phyloP scores from a whole-genome alignment of 2,113 vertebrate genomes.

The Atractosteus spatula region DNA sequence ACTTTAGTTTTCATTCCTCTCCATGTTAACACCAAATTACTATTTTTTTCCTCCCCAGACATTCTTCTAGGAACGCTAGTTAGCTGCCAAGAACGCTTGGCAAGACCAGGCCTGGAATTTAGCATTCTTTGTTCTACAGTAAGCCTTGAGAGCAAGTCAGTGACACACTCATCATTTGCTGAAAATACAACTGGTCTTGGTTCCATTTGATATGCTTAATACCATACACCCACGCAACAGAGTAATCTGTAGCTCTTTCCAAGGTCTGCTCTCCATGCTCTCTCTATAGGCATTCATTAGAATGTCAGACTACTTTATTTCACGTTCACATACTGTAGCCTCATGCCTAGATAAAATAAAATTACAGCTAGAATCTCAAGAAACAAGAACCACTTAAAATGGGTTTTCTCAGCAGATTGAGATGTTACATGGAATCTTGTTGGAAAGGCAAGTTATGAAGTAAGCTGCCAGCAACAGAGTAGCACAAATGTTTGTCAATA shows the following conservation, averaged over 20 bases:
- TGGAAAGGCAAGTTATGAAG: not conserved
- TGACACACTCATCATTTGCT: conserved; percentile 19
- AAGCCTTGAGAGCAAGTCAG: conserved; percentile 15
- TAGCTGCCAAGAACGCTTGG: conserved; percentile 26
- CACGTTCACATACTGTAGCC: not conserved
- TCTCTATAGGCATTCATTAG: not conserved
- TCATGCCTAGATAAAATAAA: not conserved
- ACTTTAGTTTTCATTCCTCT: conserved; percentile 2
- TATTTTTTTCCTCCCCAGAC: conserved; percentile 18
- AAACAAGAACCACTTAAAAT: not conserved
- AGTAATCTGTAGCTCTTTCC: not conserved
- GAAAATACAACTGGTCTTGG: conserved; percentile 4
- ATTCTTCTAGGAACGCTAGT: conserved; percentile 26
- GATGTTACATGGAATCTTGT: not conserved
- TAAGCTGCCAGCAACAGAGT: not conserved
- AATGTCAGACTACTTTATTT: not conserved
- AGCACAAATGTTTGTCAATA: not conserved
- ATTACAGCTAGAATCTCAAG: not conserved
- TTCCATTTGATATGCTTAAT: conserved; percentile 11
- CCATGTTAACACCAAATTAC: conserved; percentile 9
- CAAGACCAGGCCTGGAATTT: conserved; percentile 18
- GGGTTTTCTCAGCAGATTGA: not conserved
- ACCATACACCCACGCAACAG: conserved; percentile 5
- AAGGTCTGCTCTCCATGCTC: not conserved
- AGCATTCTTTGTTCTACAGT: conserved; percentile 11